Evolutionary conservation across 2,113 vertebrate genomes (phyloP), one percentile per base, ranked within the genome.

Genomic region (Istiophorus platypterus): DNA sequence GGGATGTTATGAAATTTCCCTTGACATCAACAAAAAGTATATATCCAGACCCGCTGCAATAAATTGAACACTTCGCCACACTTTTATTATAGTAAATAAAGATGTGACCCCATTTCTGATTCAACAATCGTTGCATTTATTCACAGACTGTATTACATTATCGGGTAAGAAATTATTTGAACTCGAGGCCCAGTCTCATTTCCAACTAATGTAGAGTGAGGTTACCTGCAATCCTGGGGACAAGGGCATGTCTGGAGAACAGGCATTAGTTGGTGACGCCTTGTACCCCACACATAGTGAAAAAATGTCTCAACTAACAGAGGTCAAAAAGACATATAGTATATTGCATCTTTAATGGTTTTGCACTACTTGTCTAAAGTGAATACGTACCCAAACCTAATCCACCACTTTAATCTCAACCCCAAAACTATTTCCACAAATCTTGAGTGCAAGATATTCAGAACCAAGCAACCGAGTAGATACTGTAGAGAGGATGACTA

Each of bases 1-100:
- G 34, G 49, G 74, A 76, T 37, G 12, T 31, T 65, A 72, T 86
- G 14, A 84, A 75, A 58, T 47, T 1, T 52, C 41, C 45, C 13
- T 41, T 31, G 17, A 75, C 49, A 57, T 62, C 12, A 4, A 42
- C 14, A 15, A 5, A 20, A 69, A 6, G 67, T 20, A 42, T 8
- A 29, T 39, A 26, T 73, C 69, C 51, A 52, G 7, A 62, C 37
- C n/a, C 67, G 61, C 45, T 80, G 18, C 2, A 45, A 45, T 57
- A 26, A 65, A 75, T 78, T 1, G 47, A 67, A 63, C 31, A 34
- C 27, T 1, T 80, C 70, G 63, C 37, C 27, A 47, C 18, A 7
- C 54, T 67, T 22, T 70, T 74, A 27, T 42, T 61, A 27, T 20
- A 49, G 31, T 31, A 0, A 70, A 82, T 66, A 29, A 63, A 80